Conservation (phyloP, 2,888 invertebrate species). For the Myopa tessellatipennis region DNA sequence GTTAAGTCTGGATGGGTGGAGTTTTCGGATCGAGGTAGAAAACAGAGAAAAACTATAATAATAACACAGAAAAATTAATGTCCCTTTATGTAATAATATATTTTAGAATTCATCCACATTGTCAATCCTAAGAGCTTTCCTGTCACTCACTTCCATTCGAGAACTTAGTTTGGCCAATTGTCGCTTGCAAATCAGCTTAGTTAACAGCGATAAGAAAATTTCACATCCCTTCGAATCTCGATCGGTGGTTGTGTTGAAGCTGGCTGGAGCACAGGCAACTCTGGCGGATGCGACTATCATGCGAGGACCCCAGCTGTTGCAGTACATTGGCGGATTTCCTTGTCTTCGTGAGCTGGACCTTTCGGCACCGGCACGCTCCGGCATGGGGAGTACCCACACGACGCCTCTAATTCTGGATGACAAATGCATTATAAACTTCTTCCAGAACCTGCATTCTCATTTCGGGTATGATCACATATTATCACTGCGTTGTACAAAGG, state of each 20-base stretch:
- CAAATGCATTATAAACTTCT: constrained; percentile 69
- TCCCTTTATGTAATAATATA: not conserved
- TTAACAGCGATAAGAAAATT: constrained; percentile 51
- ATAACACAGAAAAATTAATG: not conserved
- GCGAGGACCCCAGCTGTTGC: constrained; percentile 69
- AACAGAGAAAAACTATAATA: not conserved
- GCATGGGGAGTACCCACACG: constrained; percentile 61
- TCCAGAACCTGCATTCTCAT: constrained; percentile 66
- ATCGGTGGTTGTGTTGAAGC: constrained; percentile 69
- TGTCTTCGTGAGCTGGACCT: constrained; percentile 70
- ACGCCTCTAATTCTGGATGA: constrained; percentile 69
- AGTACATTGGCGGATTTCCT: constrained; percentile 69
- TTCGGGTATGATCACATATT: constrained; percentile 59
- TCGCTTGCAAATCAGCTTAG: constrained; percentile 68
- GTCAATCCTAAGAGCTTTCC: constrained; percentile 69
- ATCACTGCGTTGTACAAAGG: not conserved
- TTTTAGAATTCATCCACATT: constrained; percentile 61
- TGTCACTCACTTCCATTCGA: constrained; percentile 69
- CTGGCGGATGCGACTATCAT: constrained; percentile 69
- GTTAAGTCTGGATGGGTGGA: constrained; percentile 72
- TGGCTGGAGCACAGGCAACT: constrained; percentile 70
- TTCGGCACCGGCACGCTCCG: constrained; percentile 68
- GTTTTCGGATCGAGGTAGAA: constrained; percentile 71
- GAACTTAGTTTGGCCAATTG: constrained; percentile 71
- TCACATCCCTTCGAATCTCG: constrained; percentile 64